A percentile compares a stretch with the other conserved stretches of the same genome.
Conservation (phyloP, 2,888 invertebrate genomes). For the Cheiracanthium punctorium region DNA sequence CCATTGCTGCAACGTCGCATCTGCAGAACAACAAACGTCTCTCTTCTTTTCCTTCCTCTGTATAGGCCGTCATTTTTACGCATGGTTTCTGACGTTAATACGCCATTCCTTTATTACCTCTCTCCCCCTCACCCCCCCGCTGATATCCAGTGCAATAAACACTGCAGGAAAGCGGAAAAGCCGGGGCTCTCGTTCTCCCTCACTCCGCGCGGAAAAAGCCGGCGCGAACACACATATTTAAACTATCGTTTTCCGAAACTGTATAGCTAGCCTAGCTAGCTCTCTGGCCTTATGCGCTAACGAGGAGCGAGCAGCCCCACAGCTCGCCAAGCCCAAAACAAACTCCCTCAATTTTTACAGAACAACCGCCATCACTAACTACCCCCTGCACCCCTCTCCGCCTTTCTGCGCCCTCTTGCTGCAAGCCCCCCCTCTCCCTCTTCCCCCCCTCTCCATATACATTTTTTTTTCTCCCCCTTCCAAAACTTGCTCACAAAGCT, state of each 20-base stretch:
- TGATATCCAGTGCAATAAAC: neutral
- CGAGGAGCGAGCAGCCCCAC: neutral
- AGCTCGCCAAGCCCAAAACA: neutral
- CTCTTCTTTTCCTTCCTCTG: too few relatives aligned
- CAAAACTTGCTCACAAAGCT: neutral
- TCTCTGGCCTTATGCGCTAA: neutral
- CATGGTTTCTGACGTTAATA: neutral
- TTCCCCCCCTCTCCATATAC: too few relatives aligned
- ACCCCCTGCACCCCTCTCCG: neutral
- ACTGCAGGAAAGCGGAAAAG: neutral
- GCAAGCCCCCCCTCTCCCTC: too few relatives aligned
- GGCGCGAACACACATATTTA: neutral
- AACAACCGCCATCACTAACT: constrained; percentile 17
- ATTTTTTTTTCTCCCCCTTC: neutral
- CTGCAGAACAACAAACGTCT: too few relatives aligned
- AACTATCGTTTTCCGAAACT: constrained; percentile 14
- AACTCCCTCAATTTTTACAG: constrained; percentile 4
- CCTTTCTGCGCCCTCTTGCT: neutral
- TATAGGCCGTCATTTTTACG: neutral
- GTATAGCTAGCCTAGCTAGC: too few relatives aligned
- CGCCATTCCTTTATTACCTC: neutral
- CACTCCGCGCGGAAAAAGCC: neutral
- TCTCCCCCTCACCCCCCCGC: neutral
- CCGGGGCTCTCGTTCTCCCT: neutral
- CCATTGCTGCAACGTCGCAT: too few relatives aligned